These are phyloP conservation scores for Etia nguti DNA, from an alignment of 2,113 vertebrate genomes.

Conservation along the genomic window DNA sequence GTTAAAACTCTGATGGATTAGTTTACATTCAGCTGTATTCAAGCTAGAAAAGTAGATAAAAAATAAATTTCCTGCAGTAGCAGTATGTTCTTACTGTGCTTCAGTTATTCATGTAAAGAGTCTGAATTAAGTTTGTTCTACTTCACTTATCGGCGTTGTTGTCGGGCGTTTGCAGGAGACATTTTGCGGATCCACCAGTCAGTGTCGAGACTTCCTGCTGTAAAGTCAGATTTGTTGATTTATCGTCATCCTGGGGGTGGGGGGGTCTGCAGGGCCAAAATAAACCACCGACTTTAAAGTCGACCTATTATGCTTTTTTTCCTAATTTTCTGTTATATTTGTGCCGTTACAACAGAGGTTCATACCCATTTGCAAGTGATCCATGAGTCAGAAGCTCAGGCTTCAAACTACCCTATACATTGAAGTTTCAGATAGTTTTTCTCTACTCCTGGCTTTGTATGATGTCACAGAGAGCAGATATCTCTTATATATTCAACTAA, in stretches of 20 bases:
- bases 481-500: not conserved
- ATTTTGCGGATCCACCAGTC: conserved; percentile 23
- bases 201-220: conserved; percentile 20
- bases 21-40: not conserved
- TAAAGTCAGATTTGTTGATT: conserved; percentile 48
- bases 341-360: not conserved
- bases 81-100: not conserved
- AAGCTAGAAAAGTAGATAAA: not conserved
- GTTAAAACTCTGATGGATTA: not conserved
- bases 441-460: not conserved
- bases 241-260: conserved; percentile 59
- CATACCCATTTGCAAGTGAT: not conserved
- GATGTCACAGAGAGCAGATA: not conserved
- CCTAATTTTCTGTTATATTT: not conserved
- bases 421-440: not conserved
- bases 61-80: not conserved
- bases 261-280: conserved; percentile 3
- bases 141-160: not conserved
- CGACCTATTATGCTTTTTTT: not conserved
- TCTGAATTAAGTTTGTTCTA: conserved; percentile 41
- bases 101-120: not conserved
- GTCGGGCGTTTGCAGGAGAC: conserved; percentile 22
- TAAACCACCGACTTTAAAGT: not conserved
- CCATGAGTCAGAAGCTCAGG: not conserved
- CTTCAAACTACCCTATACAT: not conserved